phyloP scores from a whole-genome alignment of 2,797 vertebrate species.

The Sphenodon punctatus region DNA sequence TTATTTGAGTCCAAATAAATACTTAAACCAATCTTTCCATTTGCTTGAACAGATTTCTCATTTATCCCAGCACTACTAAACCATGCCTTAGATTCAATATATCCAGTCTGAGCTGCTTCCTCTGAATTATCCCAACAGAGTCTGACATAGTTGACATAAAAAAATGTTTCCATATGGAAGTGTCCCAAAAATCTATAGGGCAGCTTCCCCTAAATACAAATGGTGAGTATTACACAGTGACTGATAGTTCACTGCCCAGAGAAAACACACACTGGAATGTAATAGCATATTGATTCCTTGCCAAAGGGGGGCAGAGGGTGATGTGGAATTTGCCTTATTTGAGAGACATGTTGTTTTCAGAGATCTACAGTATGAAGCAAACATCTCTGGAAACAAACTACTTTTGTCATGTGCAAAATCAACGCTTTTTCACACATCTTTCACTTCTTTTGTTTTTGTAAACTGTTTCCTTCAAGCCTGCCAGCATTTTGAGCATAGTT shows the following conservation, averaged over 20 bases:
- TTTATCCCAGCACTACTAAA: not conserved
- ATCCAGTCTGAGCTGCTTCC: not conserved
- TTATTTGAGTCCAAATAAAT: not conserved
- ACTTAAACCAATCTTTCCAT: not conserved
- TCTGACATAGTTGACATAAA: not conserved
- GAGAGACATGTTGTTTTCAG: not conserved
- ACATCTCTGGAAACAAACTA: not conserved
- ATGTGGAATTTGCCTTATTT: not conserved
- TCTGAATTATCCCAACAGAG: not conserved
- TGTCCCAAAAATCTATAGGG: not conserved
- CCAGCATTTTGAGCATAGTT: not conserved
- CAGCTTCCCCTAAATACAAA: not conserved
- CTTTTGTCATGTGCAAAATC: not conserved
- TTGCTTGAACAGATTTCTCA: not conserved
- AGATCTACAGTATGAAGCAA: not conserved
- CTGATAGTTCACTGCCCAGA: not conserved
- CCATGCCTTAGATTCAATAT: not conserved
- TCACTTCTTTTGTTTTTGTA: rapidly evolving
- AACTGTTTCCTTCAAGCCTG: rapidly evolving
- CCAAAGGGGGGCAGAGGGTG: not conserved
- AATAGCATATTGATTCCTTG: not conserved
- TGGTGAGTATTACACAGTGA: not conserved
- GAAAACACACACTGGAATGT: not conserved
- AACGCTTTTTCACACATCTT: rapidly evolving
- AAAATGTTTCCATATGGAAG: not conserved